phyloP scores from a whole-genome alignment of 2,888 invertebrate species.

The Gastrophysa polygoni region DNA sequence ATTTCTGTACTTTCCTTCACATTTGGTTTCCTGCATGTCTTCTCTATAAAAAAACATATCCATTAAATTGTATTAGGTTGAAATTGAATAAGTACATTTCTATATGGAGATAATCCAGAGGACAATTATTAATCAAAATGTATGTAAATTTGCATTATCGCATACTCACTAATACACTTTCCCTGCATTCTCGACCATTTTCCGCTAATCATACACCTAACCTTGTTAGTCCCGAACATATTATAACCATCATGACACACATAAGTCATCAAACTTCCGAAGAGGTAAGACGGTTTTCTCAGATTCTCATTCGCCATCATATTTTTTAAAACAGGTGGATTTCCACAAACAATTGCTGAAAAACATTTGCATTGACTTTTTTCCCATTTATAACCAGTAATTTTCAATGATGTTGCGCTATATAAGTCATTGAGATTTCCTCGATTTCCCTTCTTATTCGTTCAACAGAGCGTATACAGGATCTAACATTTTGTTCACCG shows the following conservation, averaged over 20 bases:
- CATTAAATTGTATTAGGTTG: too few species aligned
- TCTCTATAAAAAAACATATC: constrained; percentile 52
- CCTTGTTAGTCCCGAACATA: constrained; percentile 56
- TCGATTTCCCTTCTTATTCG: too few species aligned
- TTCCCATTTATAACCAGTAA: too few species aligned
- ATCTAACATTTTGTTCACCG: too few species aligned
- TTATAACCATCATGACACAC: constrained; percentile 60
- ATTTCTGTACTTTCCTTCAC: constrained; percentile 54
- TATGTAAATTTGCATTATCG: too few species aligned
- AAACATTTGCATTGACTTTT: constrained; percentile 15
- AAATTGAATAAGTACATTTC: too few species aligned
- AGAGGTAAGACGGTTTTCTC: constrained; percentile 44
- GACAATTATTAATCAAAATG: too few species aligned
- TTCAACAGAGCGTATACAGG: too few species aligned
- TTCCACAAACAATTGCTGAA: constrained; percentile 56
- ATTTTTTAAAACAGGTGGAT: constrained; percentile 52
- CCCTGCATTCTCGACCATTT: constrained; percentile 61
- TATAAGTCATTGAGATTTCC: too few species aligned
- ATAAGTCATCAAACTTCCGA: constrained; percentile 58
- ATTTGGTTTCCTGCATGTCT: constrained; percentile 62
- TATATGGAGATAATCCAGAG: too few species aligned
- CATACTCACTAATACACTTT: constrained; percentile 61
- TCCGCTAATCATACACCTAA: constrained; percentile 59
- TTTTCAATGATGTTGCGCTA: too few species aligned
- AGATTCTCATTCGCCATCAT: constrained; percentile 45